Conservation (phyloP, 2,113 vertebrate species). For the Tringa solitaria region DNA sequence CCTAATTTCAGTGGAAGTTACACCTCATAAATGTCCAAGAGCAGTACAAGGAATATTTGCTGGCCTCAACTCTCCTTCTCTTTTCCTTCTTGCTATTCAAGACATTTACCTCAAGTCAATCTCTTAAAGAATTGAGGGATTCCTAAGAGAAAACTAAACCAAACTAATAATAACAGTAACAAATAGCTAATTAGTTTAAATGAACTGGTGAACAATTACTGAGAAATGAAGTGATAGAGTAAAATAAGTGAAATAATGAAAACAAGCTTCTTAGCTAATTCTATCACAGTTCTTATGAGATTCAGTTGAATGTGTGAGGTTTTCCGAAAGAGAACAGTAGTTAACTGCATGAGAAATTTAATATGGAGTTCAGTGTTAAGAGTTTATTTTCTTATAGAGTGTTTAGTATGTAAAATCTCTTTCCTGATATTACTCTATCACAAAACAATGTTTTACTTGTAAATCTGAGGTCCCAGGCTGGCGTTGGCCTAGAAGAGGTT, state of each 20-base stretch:
- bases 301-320: neutral
- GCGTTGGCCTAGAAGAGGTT: neutral
- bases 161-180: neutral
- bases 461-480: neutral
- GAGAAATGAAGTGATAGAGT: neutral
- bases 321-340: neutral
- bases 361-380: neutral
- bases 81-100: neutral
- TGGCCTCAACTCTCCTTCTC: neutral
- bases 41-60: neutral
- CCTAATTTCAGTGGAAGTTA: neutral
- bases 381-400: neutral
- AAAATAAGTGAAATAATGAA: constrained; percentile 5
- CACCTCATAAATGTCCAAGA: neutral
- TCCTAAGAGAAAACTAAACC: neutral
- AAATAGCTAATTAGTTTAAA: neutral
- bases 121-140: neutral
- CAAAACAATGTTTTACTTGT: rapidly evolving
- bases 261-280: neutral
- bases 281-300: neutral
- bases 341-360: neutral
- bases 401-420: neutral
- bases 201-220: neutral
- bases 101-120: neutral
- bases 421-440: neutral